Evolutionary conservation across 2,113 vertebrate genomes (phyloP).

Genomic region (Pimephales promelas): DNA sequence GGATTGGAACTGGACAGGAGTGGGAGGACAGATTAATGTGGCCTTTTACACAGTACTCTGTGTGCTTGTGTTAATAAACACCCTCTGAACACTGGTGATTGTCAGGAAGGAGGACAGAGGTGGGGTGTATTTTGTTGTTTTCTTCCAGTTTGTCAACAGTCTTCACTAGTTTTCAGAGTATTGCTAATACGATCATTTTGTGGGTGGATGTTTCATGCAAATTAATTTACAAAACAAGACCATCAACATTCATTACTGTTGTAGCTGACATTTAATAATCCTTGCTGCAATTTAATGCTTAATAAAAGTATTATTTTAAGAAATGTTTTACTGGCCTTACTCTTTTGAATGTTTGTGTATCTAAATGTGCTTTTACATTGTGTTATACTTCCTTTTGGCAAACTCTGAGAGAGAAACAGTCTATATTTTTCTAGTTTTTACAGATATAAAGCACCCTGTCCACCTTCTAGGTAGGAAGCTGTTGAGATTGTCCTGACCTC

Average conservation of each 20-base stretch:
- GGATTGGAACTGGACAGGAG: slow-evolving; percentile 12
- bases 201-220: neutral
- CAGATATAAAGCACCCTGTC: neutral
- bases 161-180: neutral
- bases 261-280: too few species aligned
- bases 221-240: slow-evolving; percentile 3
- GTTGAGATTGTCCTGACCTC: neutral
- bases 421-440: neutral
- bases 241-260: neutral
- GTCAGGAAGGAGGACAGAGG: slow-evolving; percentile 3
- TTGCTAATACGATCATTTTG: neutral
- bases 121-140: slow-evolving; percentile 13
- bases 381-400: neutral
- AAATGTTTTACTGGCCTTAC: too few species aligned
- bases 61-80: slow-evolving; percentile 53
- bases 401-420: neutral
- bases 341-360: too few species aligned
- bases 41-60: slow-evolving; percentile 38
- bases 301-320: too few species aligned
- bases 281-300: neutral
- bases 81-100: slow-evolving; percentile 23
- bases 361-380: neutral
- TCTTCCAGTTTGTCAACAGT: slow-evolving; percentile 30
- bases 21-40: slow-evolving; percentile 40
- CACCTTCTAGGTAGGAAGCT: neutral